These are phyloP conservation scores for Spea hammondii DNA, from an alignment of 2,797 vertebrate genomes.

Conservation along the genomic window DNA sequence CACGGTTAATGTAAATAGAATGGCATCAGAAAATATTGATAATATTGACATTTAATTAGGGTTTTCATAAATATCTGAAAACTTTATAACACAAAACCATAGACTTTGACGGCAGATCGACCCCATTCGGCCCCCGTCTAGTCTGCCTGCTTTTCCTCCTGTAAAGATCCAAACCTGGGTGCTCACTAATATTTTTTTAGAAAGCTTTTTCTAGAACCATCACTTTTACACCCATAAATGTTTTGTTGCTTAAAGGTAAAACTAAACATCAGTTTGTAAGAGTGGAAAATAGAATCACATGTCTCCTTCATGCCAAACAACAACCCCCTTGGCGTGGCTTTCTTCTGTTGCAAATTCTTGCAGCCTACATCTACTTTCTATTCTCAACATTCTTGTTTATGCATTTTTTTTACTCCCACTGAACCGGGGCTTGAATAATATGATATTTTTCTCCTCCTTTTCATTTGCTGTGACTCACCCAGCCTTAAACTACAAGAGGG, in stretches of 20 bases:
- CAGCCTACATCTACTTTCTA: constrained; percentile 58
- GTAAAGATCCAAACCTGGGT: too few relatives aligned
- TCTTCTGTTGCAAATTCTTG: constrained; percentile 56
- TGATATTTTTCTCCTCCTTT: constrained; percentile 36
- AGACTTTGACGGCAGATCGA: too few relatives aligned
- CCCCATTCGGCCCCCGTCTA: too few relatives aligned
- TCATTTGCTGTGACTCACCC: constrained; percentile 16
- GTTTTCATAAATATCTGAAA: too few relatives aligned
- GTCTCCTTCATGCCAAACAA: background rate
- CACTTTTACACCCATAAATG: background rate
- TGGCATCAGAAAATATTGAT: too few relatives aligned
- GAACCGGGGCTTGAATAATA: constrained; percentile 38
- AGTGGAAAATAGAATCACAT: background rate
- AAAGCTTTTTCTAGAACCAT: too few relatives aligned
- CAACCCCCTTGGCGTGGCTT: constrained; percentile 5
- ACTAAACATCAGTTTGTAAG: background rate
- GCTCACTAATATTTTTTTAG: too few relatives aligned
- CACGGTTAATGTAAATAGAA: too few relatives aligned
- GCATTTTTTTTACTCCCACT: constrained; percentile 50
- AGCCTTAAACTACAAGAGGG: constrained; percentile 20
- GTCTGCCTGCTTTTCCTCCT: too few relatives aligned
- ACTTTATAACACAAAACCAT: too few relatives aligned
- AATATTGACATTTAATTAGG: too few relatives aligned
- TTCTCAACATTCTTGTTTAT: constrained; percentile 55
- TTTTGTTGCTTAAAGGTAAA: background rate